A percentile compares a stretch with the other conserved stretches of the same genome.
phyloP scores from a whole-genome alignment of 2,888 invertebrate genomes.

The Cheilosia vernalis region DNA sequence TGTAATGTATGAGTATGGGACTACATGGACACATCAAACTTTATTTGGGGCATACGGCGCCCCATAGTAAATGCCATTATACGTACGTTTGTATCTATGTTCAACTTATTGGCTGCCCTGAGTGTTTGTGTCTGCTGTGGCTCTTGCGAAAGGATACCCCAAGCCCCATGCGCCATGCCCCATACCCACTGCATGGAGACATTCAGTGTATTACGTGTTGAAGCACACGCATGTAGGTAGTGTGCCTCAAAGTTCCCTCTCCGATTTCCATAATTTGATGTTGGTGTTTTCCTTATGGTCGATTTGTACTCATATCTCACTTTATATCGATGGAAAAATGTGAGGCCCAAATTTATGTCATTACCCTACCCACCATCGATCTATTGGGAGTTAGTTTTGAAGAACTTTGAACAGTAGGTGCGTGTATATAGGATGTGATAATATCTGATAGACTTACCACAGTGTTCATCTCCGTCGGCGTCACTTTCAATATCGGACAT shows the following conservation, averaged over 20 bases:
- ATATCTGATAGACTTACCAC: conserved; percentile 57
- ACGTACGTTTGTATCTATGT: conserved; percentile 40
- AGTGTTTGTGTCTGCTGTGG: conserved; percentile 66
- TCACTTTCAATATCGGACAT: conserved; percentile 64
- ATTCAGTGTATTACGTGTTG: conserved; percentile 68
- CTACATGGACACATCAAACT: conserved; percentile 83
- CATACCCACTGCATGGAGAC: conserved; percentile 38
- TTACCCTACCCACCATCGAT: conserved; percentile 41
- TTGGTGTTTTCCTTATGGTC: conserved; percentile 59
- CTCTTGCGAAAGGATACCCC: conserved; percentile 55
- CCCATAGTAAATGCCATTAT: conserved; percentile 70
- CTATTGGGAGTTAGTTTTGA: conserved; percentile 46
- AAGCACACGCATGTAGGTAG: conserved; percentile 66
- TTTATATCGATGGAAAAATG: conserved; percentile 68
- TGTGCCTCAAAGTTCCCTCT: conserved; percentile 45
- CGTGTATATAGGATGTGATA: background rate
- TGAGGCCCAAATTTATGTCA: conserved; percentile 50
- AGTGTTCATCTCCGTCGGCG: conserved; percentile 54
- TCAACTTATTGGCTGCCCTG: conserved; percentile 69
- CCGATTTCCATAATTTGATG: conserved; percentile 69
- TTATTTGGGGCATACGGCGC: conserved; percentile 79
- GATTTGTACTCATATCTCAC: conserved; percentile 53
- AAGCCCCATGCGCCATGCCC: background rate
- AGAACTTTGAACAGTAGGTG: conserved; percentile 24
- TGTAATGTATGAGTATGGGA: conserved; percentile 79